Percentiles rank a stretch among this genome's conserved stretches.
phyloP scores from a whole-genome alignment of 2,113 vertebrate genomes.

The Poeciliopsis retropinna region DNA sequence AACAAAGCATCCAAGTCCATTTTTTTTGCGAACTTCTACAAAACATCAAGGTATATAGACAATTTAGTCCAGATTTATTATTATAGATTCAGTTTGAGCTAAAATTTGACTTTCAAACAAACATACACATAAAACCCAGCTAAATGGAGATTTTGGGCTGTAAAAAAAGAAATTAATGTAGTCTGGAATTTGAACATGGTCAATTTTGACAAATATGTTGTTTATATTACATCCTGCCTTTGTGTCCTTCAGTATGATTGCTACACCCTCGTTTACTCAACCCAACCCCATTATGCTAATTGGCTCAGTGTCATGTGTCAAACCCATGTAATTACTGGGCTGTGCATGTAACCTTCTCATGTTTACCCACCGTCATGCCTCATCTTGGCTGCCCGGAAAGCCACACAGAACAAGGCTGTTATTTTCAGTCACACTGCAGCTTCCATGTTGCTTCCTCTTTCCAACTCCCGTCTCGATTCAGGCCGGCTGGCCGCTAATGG shows the following conservation, averaged over 20 bases:
- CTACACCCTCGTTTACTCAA: slow-evolving; percentile 23
- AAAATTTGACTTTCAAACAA: too few relatives aligned
- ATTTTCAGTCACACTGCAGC: slow-evolving; percentile 38
- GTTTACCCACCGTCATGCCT: slow-evolving; percentile 46
- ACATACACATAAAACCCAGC: neutral
- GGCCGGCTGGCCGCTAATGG: slow-evolving; percentile 51
- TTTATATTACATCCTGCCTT: too few relatives aligned
- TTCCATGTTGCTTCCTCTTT: slow-evolving; percentile 10
- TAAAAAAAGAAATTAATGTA: neutral
- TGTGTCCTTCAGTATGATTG: neutral
- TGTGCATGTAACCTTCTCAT: slow-evolving; percentile 47
- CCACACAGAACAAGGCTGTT: slow-evolving; percentile 28
- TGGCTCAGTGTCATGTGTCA: slow-evolving; percentile 51
- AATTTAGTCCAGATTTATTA: too few relatives aligned
- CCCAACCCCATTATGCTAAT: slow-evolving; percentile 47
- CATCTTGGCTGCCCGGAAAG: slow-evolving; percentile 33
- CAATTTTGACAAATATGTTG: neutral
- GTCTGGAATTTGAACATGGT: neutral
- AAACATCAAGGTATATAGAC: neutral
- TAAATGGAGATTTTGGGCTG: neutral
- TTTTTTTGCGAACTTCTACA: neutral
- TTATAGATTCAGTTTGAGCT: too few relatives aligned
- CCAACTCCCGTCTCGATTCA: slow-evolving; percentile 11
- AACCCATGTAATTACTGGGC: slow-evolving; percentile 49
- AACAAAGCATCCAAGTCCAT: neutral